phyloP scores from a whole-genome alignment of 2,888 invertebrate genomes.

The Podotricha telesiphe region DNA sequence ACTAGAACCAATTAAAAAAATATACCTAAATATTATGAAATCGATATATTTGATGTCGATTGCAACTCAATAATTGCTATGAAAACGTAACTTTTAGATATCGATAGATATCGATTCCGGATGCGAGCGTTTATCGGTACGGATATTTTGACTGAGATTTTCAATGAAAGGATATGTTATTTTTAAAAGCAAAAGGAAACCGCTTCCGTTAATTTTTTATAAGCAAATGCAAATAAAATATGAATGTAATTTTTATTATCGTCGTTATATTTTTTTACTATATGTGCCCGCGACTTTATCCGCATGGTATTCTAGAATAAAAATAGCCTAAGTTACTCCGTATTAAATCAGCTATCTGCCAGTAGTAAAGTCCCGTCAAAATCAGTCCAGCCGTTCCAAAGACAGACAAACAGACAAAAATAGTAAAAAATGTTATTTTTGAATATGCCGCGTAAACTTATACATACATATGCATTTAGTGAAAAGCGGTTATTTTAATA shows the following conservation, averaged over 20 bases:
- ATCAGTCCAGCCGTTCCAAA: no score
- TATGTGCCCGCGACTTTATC: no score
- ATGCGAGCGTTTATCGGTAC: slow-evolving; percentile 1
- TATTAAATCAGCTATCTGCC: no score
- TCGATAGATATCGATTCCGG: neutral
- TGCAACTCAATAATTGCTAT: neutral
- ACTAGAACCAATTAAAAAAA: neutral
- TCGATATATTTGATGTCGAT: neutral
- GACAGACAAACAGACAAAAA: no score
- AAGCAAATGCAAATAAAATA: neutral
- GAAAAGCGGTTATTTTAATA: no score
- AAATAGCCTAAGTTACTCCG: no score
- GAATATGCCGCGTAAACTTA: no score
- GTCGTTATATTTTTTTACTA: slow-evolving; percentile 7
- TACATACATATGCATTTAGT: no score
- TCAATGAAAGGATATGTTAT: slow-evolving; percentile 9
- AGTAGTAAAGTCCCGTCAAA: no score
- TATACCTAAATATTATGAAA: neutral
- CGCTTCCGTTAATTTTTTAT: slow-evolving; percentile 5
- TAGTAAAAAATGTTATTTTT: no score
- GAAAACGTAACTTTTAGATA: neutral
- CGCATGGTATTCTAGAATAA: no score
- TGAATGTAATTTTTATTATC: neutral
- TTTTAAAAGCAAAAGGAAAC: slow-evolving; percentile 11
- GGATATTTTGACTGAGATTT: neutral